Evolutionary conservation across 2,797 vertebrate species (phyloP), one percentile per base, ranked within the genome.

Genomic region (Sebastes baramenuke): DNA sequence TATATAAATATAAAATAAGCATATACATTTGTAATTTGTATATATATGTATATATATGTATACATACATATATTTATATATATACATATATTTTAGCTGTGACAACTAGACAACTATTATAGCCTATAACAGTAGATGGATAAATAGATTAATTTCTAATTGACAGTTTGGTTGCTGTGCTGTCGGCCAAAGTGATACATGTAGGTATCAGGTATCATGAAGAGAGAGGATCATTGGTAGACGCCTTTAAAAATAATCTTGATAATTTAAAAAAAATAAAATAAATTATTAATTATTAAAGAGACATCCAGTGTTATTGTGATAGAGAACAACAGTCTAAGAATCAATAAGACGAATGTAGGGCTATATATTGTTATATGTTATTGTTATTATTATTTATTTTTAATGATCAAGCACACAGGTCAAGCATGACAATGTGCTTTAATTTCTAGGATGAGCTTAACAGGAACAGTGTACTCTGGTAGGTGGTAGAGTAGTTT

Each of bases 111-210:
- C 2, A 52, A 52, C 20, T 52, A 52, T n/a, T n/a, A n/a, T 52
- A n/a, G 49, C 49, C 0, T 52, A 52, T 20, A n/a, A 52, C 1
- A n/a, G 0, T n/a, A 52, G 49, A 10, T 38, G 0, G 36, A 38
- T 38, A 38, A 38, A 38, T 38, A 38, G 36, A 38, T 36, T 13
- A 0, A 36, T 36, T 36, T 36, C 34, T 4, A 36, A 36, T 36
- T 36, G 34, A 36, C 34, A 12, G 34, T 36, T 36, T 36, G 32
- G 32, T 34, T 1, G 0, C 32, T 34, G 32, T 34, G 32, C 32
- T 34, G 10, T 34, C 10, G 32, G 32, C 32, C 32, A 34, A 34
- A 34, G 32, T 34, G 32, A 34, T 34, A 34, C 32, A 34, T 34
- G 10, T 34, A 34, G 32, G 32, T 34, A 34, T 34, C 32, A 34